Percentiles rank a stretch among this genome's conserved stretches.
phyloP scores from a whole-genome alignment of 2,888 invertebrate genomes.

The Cryptocheilus praepositus region DNA sequence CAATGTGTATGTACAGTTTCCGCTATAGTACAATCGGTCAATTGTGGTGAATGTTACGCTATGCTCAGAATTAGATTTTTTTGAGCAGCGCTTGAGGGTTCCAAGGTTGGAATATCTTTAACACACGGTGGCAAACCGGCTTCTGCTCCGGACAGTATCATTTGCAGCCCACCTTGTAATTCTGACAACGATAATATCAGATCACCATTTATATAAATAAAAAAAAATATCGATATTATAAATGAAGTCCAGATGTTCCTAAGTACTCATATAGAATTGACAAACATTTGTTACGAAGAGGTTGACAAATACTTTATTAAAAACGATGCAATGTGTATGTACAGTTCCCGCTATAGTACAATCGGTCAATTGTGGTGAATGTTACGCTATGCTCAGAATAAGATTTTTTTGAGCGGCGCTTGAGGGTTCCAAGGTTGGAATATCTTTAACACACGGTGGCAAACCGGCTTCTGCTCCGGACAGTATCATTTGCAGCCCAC shows the following conservation, averaged over 20 bases:
- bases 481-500: constrained; percentile 82
- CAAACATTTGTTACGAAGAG: constrained; percentile 3
- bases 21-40: constrained; percentile 22
- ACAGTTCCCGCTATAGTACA: constrained; percentile 39
- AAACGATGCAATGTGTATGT: constrained; percentile 44
- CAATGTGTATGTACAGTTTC: constrained; percentile 49
- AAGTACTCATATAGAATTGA: too few relatives aligned
- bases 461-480: constrained; percentile 76
- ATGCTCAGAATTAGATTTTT: constrained; percentile 67
- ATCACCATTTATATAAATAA: too few relatives aligned
- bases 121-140: constrained; percentile 38
- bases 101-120: constrained; percentile 56
- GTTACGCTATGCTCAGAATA: constrained; percentile 65
- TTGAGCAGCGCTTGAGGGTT: constrained; percentile 74
- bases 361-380: constrained; percentile 10
- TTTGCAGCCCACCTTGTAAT: constrained; percentile 83
- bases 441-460: constrained; percentile 49
- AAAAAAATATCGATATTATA: too few relatives aligned
- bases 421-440: constrained; percentile 61
- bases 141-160: constrained; percentile 80
- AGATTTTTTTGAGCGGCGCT: constrained; percentile 74
- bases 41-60: constrained; percentile 51
- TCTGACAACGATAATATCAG: constrained; percentile 80
- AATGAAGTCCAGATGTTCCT: too few relatives aligned
- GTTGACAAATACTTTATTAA: constrained; percentile 39